Percentiles rank a stretch among this genome's conserved stretches.
phyloP scores from a whole-genome alignment of 2,888 invertebrate species.

The Dryobota labecula region DNA sequence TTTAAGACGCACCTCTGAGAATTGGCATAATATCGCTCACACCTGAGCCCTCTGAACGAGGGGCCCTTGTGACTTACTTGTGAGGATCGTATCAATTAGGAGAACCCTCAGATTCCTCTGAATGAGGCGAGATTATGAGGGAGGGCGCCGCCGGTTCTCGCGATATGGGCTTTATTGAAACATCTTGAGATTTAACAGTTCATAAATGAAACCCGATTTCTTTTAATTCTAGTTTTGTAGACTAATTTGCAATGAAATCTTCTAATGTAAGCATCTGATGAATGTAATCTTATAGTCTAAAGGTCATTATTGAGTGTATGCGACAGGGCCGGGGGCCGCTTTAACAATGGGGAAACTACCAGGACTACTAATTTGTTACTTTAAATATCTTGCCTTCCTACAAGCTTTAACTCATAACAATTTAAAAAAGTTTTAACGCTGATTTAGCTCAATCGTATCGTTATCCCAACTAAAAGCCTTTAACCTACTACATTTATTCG shows the following conservation, averaged over 20 bases:
- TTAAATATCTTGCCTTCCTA: no score
- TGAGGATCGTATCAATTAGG: conserved; percentile 65
- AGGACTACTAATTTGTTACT: no score
- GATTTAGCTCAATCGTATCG: no score
- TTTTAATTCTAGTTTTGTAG: not conserved
- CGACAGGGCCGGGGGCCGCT: no score
- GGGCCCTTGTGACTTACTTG: conserved; percentile 23
- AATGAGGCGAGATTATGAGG: conserved; percentile 32
- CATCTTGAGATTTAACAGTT: conserved; percentile 14
- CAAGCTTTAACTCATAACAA: no score
- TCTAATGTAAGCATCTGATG: not conserved
- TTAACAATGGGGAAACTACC: no score
- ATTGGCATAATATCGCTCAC: conserved; percentile 54
- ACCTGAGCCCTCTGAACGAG: conserved; percentile 57
- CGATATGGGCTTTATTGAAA: conserved; percentile 19
- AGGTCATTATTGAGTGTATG: no score
- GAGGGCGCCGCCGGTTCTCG: conserved; percentile 24
- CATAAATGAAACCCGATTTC: not conserved
- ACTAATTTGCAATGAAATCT: not conserved
- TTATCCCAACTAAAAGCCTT: no score
- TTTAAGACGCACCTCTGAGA: conserved; percentile 31
- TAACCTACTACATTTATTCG: no score
- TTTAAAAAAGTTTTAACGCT: no score
- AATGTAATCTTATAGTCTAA: no score
- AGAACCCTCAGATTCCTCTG: conserved; percentile 50